phyloP scores from a whole-genome alignment of 1,140 invertebrate species.

The Elymnias hypermnestra region DNA sequence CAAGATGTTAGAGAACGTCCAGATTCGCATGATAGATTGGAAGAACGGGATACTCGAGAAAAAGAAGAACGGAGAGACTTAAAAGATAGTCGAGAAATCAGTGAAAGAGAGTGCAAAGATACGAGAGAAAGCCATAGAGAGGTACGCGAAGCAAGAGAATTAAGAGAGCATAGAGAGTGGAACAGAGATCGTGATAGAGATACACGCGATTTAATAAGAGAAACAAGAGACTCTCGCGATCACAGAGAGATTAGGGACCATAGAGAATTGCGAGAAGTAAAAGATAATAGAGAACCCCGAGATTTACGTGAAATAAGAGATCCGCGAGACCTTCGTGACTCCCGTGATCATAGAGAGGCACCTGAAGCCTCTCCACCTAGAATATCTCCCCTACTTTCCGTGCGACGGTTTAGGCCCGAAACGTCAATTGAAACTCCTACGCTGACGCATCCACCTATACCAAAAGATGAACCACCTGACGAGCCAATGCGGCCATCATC shows the following conservation, averaged over 20 bases:
- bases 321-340: constrained; percentile 42
- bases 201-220: constrained; percentile 39
- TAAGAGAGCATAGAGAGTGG: constrained; percentile 41
- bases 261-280: constrained; percentile 43
- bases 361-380: constrained; percentile 69
- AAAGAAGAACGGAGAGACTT: constrained; percentile 54
- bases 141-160: constrained; percentile 39
- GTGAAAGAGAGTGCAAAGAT: constrained; percentile 56
- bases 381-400: constrained; percentile 67
- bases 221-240: constrained; percentile 42
- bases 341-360: constrained; percentile 45
- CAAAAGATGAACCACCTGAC: constrained; percentile 74
- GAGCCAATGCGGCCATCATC: constrained; percentile 68
- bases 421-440: constrained; percentile 48
- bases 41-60: constrained; percentile 44
- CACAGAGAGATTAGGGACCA: constrained; percentile 38
- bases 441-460: constrained; percentile 61
- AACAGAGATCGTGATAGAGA: constrained; percentile 46
- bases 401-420: constrained; percentile 65
- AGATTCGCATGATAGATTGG: constrained; percentile 47
- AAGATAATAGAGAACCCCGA: constrained; percentile 43
- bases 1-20: constrained; percentile 48
- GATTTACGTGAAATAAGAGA: constrained; percentile 48
- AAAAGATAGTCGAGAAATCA: constrained; percentile 46
- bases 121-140: constrained; percentile 46